A percentile compares a stretch with the other conserved stretches of the same genome.
Conservation (phyloP, 2,888 invertebrate genomes). For the Ceraclea dissimilis region DNA sequence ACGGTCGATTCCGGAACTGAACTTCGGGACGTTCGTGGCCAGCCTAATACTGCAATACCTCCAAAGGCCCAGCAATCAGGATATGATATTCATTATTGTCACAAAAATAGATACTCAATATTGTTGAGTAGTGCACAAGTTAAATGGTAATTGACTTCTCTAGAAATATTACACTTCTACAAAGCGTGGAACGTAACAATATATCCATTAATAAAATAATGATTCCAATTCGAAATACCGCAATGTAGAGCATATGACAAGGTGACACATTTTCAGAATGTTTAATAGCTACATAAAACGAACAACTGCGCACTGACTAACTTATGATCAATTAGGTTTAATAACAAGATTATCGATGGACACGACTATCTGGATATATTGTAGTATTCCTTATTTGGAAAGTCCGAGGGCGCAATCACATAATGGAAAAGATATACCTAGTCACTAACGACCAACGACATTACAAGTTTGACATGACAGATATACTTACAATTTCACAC, state of each 20-base stretch:
- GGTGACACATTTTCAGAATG: slow-evolving; percentile 16
- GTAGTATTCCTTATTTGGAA: slow-evolving; percentile 19
- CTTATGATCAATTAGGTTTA: slow-evolving; percentile 7
- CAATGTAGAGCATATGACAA: background rate
- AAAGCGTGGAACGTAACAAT: too few relatives aligned
- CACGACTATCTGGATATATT: slow-evolving; percentile 3
- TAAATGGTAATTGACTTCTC: too few relatives aligned
- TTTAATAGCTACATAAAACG: background rate
- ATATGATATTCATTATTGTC: too few relatives aligned
- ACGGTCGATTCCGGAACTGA: too few relatives aligned
- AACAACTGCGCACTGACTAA: slow-evolving; percentile 17
- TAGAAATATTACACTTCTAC: too few relatives aligned
- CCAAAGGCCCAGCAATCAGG: too few relatives aligned
- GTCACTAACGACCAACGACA: slow-evolving; percentile 3
- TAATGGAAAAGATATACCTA: background rate
- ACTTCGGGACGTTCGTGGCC: too few relatives aligned
- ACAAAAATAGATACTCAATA: too few relatives aligned
- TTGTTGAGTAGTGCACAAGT: too few relatives aligned
- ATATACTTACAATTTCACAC: slow-evolving; percentile 10
- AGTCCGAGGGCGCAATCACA: slow-evolving; percentile 14
- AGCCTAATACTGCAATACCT: too few relatives aligned
- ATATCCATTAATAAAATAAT: too few relatives aligned
- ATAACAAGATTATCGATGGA: slow-evolving; percentile 10
- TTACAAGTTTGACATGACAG: slow-evolving; percentile 15
- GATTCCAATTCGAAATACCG: too few relatives aligned